These are phyloP conservation scores for Atrichornis clamosus DNA, from an alignment of 2,113 vertebrate genomes.

Conservation along the genomic window DNA sequence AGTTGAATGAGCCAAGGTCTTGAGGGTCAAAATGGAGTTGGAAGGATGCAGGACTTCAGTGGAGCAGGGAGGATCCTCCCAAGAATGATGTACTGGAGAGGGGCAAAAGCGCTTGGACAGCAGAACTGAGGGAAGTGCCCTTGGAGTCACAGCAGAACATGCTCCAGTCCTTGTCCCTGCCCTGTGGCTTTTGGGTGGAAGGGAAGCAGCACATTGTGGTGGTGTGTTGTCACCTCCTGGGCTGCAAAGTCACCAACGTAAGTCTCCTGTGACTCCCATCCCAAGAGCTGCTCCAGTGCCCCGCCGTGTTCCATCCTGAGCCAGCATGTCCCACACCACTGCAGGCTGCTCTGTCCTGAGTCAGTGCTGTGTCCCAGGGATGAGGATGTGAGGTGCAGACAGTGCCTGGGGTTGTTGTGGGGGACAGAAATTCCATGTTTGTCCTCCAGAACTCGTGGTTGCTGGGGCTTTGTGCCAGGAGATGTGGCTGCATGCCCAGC, in stretches of 20 bases:
- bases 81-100: background rate
- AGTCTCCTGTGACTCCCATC: too few relatives aligned
- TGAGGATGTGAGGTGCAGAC: background rate
- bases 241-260: background rate
- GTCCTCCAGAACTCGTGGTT: background rate
- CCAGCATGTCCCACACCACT: too few relatives aligned
- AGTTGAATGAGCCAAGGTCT: background rate
- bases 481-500: background rate
- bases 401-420: background rate
- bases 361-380: background rate
- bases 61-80: background rate
- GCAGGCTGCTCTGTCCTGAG: background rate
- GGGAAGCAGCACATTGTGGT: background rate
- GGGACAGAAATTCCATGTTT: background rate
- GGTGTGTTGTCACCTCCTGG: background rate
- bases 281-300: background rate
- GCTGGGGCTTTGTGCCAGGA: background rate
- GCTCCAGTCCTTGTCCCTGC: background rate
- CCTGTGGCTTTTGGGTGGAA: background rate
- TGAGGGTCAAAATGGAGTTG: background rate
- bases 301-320: accelerated
- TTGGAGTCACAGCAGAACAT: background rate
- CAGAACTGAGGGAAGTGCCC: background rate
- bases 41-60: background rate
- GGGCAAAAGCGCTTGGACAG: background rate